Evolutionary conservation across 1,140 invertebrate species (phyloP), one percentile per base, ranked within the genome.

Genomic region (Halictus rubicundus): DNA sequence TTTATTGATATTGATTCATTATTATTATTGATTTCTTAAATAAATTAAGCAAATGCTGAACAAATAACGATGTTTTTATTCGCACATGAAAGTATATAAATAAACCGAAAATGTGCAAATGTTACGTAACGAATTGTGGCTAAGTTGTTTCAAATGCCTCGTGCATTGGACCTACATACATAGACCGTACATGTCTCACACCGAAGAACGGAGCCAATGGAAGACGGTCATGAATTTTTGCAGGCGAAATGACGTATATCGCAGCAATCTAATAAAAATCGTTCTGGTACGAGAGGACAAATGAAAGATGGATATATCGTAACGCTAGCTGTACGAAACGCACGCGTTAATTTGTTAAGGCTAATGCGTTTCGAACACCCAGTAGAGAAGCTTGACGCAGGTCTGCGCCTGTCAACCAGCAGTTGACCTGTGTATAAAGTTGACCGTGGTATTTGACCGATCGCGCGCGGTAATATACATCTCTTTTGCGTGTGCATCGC

Each of bases 401-500:
- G 65, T 59, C 80, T 84, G 83, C 83, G 83, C 83, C 76, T 76
- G 83, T 84, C 83, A 84, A 80, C 64, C 39, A 82, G 72, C 59
- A 71, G 80, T 80, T 84, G 76, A 82, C 80, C 80, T 72, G 75
- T 84, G 52, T 46, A 46, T 60, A 84, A n/a, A n/a, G 73, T 84
- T 73, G 49, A 69, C 69, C 78, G 80, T 82, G 66, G 46, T 84
- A 75, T 71, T 75, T 72, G 68, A 75, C 79, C 59, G 70, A 81
- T 86, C 72, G 69, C 72, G 69, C 72, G 77, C 71, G 68, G 61
- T 81, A 81, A 76, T 78, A 81, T 59, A 72, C 66, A 68, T 69
- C 78, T 70, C 59, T 23, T 16, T 23, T 37, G 39, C n/a, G 61
- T 74, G 60, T 63, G 16, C 65, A 46, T 65, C 42, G 23, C 12